Conservation (phyloP, 2,113 vertebrate species). For the Rhinolophus sinicus region DNA sequence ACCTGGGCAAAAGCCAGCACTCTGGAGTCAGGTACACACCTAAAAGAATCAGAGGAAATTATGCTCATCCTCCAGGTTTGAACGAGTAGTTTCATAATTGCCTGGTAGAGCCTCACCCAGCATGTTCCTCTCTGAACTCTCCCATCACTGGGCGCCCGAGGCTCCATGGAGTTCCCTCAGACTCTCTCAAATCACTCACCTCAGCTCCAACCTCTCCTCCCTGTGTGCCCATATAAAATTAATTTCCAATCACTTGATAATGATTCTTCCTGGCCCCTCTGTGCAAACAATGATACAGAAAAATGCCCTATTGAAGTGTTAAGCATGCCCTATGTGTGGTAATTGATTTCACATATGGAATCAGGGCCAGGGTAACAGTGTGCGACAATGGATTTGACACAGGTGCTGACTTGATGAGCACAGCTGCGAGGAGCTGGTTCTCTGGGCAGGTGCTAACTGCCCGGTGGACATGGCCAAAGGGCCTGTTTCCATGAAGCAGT, state of each 20-base stretch:
- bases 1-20: neutral
- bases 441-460: neutral
- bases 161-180: fast-evolving
- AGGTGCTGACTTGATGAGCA: conserved; percentile 77
- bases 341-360: conserved; percentile 82
- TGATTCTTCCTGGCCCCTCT: conserved; percentile 57
- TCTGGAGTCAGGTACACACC: neutral
- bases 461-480: neutral
- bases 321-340: conserved; percentile 80
- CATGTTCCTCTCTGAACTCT: neutral
- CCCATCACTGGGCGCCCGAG: too few relatives aligned
- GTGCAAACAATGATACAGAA: conserved; percentile 71
- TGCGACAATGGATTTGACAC: conserved; percentile 82
- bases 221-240: conserved; percentile 37
- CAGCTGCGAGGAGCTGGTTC: conserved; percentile 55
- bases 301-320: conserved; percentile 76
- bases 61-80: neutral
- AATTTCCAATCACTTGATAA: conserved; percentile 68
- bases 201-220: fast-evolving
- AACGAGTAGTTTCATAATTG: neutral
- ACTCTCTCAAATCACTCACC: neutral
- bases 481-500: neutral
- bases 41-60: neutral
- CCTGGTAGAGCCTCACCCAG: neutral
- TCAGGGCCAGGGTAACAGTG: conserved; percentile 77